phyloP scores from a whole-genome alignment of 2,888 invertebrate species.

The Thera obeliscata region DNA sequence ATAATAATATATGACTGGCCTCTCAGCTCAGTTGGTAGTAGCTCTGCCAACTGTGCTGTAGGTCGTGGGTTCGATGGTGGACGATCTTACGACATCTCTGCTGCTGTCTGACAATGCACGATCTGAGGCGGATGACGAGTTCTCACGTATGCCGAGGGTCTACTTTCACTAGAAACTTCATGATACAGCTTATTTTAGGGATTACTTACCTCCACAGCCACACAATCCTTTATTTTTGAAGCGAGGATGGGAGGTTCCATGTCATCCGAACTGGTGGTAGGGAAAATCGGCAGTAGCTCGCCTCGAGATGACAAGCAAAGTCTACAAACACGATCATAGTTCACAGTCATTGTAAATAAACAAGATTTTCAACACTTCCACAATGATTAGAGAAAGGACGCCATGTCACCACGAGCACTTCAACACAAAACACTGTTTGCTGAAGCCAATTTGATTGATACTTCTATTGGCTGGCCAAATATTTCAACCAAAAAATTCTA shows the following conservation, averaged over 20 bases:
- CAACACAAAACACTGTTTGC: slow-evolving; percentile 84
- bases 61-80: too few relatives aligned
- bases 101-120: slow-evolving; percentile 80
- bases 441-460: too few relatives aligned
- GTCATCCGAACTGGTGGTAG: slow-evolving; percentile 82
- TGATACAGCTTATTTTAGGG: slow-evolving; percentile 63
- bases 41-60: too few relatives aligned
- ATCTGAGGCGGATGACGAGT: slow-evolving; percentile 83
- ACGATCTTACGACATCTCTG: slow-evolving; percentile 86
- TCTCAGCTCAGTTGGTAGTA: too few relatives aligned
- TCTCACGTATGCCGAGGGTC: slow-evolving; percentile 79
- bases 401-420: slow-evolving; percentile 84
- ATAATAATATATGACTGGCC: too few relatives aligned
- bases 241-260: slow-evolving; percentile 83
- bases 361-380: slow-evolving; percentile 69
- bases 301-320: slow-evolving; percentile 86
- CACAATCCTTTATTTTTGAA: slow-evolving; percentile 86
- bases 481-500: too few relatives aligned
- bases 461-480: too few relatives aligned
- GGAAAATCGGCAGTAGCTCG: slow-evolving; percentile 86
- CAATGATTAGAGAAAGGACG: slow-evolving; percentile 75
- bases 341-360: slow-evolving; percentile 83
- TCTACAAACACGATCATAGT: slow-evolving; percentile 85
- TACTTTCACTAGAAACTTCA: slow-evolving; percentile 81
- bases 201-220: slow-evolving; percentile 87